Conservation (phyloP, 2,797 vertebrate genomes). For the Anisognathus igniventris region DNA sequence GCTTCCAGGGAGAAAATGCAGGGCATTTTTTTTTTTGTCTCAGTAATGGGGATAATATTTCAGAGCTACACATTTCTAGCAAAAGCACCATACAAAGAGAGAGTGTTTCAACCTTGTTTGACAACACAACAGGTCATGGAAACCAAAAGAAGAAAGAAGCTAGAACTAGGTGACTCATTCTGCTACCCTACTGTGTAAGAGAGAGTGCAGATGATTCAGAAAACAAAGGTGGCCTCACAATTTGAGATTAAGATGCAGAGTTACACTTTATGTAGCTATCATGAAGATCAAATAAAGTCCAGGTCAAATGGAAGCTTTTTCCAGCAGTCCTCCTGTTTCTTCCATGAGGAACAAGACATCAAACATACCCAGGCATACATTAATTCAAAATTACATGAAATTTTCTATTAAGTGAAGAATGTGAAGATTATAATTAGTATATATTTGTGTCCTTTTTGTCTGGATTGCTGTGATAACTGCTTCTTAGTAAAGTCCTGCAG, state of each 20-base stretch:
- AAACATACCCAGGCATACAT: background rate
- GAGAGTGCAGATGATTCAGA: background rate
- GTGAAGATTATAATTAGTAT: background rate
- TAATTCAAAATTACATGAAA: background rate
- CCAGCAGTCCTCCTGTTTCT: background rate
- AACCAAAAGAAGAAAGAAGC: background rate
- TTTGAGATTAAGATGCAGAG: background rate
- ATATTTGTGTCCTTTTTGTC: conserved; percentile 16
- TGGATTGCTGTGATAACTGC: conserved; percentile 12
- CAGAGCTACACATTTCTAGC: background rate
- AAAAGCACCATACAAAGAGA: background rate
- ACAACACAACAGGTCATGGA: background rate
- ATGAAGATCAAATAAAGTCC: background rate
- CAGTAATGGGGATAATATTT: background rate
- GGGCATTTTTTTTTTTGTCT: background rate
- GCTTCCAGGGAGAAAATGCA: background rate
- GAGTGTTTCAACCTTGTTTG: background rate
- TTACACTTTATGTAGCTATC: background rate
- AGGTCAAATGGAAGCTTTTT: background rate
- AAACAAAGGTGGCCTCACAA: background rate
- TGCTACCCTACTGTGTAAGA: background rate
- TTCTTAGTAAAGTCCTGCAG: conserved; percentile 42
- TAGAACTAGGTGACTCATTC: background rate
- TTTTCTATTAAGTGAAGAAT: background rate
- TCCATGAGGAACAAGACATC: background rate